Evolutionary conservation across 2,797 vertebrate genomes (phyloP).

Genomic region (Hippocampus kuda): DNA sequence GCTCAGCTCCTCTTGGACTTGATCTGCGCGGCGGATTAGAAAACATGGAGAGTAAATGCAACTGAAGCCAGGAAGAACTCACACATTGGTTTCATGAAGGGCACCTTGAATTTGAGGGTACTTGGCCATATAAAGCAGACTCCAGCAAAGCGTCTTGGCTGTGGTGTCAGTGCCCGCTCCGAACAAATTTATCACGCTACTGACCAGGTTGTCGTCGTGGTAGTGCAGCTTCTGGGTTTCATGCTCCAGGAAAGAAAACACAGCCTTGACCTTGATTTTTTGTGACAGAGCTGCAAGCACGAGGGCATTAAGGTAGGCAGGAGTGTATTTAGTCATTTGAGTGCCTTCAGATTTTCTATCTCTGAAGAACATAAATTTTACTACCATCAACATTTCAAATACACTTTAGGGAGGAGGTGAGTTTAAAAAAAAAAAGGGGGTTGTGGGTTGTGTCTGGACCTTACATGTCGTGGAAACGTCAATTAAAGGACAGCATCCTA

Average conservation of each 20-base stretch:
- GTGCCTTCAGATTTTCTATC: too few species aligned
- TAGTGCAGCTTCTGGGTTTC: conserved; percentile 17
- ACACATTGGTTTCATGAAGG: background rate
- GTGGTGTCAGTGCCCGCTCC: conserved; percentile 53
- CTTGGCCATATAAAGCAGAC: conserved; percentile 52
- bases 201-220: conserved; percentile 44
- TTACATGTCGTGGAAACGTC: too few species aligned
- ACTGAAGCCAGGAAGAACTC: background rate
- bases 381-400: too few species aligned
- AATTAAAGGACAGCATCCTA: conserved; percentile 1
- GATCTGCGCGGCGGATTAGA: background rate
- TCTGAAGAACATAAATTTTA: too few species aligned
- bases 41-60: background rate
- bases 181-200: conserved; percentile 41
- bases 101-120: conserved; percentile 55
- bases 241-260: conserved; percentile 13
- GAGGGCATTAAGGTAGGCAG: too few species aligned
- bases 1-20: conserved; percentile 30
- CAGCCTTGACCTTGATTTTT: background rate
- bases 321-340: too few species aligned
- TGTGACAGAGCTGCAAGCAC: too few species aligned
- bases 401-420: too few species aligned
- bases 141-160: conserved; percentile 44
- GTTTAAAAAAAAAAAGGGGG: too few species aligned
- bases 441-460: too few species aligned